Conservation (phyloP, 2,888 invertebrate species). For the Stenotaenia linearis region DNA sequence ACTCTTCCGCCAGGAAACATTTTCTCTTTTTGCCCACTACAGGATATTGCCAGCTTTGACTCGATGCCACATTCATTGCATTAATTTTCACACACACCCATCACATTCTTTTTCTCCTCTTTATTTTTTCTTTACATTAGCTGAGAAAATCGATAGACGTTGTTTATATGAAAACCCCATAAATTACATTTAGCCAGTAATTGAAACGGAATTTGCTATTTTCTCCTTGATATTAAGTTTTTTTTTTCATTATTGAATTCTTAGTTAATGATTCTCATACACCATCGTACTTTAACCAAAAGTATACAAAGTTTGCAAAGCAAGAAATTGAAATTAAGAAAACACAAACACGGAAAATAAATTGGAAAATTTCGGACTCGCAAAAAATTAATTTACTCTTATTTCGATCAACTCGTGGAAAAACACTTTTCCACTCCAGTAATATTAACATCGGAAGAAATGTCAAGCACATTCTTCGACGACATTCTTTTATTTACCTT, state of each 20-base stretch:
- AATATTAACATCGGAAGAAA: background rate
- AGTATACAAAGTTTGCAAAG: no score
- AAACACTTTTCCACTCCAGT: background rate
- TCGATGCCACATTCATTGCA: slow-evolving; percentile 6
- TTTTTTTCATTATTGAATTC: background rate
- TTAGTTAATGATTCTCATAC: no score
- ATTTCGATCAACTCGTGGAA: background rate
- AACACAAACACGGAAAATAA: no score
- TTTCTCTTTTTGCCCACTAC: background rate
- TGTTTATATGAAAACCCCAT: slow-evolving; percentile 9
- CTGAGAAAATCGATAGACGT: background rate
- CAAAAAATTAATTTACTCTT: background rate
- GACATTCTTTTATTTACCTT: slow-evolving; percentile 10
- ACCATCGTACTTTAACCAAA: no score
- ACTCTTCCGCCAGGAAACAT: background rate
- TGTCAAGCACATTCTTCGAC: background rate
- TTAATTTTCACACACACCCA: slow-evolving; percentile 6
- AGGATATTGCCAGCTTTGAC: slow-evolving; percentile 24
- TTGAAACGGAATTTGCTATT: background rate
- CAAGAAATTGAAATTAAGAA: no score
- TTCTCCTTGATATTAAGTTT: background rate
- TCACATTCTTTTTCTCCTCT: background rate
- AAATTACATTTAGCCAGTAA: slow-evolving; percentile 23
- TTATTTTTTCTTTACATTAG: background rate
- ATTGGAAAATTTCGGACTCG: no score